A percentile compares a stretch with the other conserved stretches of the same genome.
Evolutionary conservation across 2,113 vertebrate species (phyloP).

Genomic region (Corythornis cristatus): DNA sequence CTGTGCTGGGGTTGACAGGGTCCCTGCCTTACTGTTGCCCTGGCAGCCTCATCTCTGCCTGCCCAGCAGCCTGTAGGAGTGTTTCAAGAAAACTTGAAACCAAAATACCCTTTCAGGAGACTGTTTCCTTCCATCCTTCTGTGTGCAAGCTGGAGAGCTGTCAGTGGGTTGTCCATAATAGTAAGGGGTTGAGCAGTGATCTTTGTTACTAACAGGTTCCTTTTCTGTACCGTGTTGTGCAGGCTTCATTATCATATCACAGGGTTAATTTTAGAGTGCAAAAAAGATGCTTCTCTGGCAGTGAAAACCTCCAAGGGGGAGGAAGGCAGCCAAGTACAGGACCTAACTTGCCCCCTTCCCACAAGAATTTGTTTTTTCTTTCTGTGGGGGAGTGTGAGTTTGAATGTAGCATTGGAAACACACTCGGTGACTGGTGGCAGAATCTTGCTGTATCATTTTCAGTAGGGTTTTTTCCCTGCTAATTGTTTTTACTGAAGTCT

Average conservation of each 20-base stretch:
- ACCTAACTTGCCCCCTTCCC: slow-evolving; percentile 14
- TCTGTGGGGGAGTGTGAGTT: background rate
- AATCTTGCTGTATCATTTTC: background rate
- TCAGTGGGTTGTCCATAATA: background rate
- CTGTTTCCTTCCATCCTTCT: background rate
- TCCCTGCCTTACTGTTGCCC: background rate
- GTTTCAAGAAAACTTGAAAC: background rate
- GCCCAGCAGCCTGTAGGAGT: background rate
- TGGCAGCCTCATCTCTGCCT: background rate
- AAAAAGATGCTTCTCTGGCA: slow-evolving; percentile 48
- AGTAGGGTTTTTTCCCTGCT: background rate
- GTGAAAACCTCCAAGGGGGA: slow-evolving; percentile 23
- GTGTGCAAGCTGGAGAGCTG: background rate
- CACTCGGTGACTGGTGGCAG: background rate
- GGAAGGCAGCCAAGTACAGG: slow-evolving; percentile 14
- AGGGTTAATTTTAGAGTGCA: slow-evolving; percentile 35
- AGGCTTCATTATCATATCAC: background rate
- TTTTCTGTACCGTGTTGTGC: background rate
- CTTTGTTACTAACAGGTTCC: background rate
- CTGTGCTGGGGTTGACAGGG: background rate
- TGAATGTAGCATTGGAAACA: background rate
- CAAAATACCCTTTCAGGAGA: background rate
- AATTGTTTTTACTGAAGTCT: background rate
- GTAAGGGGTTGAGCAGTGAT: background rate
- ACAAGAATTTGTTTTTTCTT: background rate